phyloP scores from a whole-genome alignment of 2,888 invertebrate species.

The Pandemis corylana region DNA sequence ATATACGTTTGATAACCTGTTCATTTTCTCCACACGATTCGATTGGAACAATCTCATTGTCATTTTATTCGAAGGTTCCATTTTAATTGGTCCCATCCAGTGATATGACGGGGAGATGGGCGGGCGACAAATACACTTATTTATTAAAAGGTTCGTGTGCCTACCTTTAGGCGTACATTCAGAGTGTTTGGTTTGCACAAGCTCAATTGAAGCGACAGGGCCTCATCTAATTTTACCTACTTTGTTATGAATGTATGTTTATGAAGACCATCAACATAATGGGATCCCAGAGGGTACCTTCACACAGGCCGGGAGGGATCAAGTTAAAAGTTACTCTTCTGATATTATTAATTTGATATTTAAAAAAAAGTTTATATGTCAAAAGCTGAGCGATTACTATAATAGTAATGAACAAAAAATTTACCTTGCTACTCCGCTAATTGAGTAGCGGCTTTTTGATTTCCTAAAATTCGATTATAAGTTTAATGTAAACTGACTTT shows the following conservation, averaged over 20 bases:
- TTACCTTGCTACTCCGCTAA: no score
- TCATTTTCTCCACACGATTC: no score
- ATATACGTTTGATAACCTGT: no score
- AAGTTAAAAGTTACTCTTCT: background rate
- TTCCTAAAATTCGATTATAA: conserved; percentile 20
- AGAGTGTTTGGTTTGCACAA: conserved; percentile 5
- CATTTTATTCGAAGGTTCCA: no score
- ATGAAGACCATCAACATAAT: conserved; percentile 32
- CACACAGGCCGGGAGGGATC: conserved; percentile 7
- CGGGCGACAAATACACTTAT: no score
- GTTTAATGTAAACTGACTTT: conserved; percentile 17
- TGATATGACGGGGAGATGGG: no score
- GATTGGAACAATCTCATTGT: no score
- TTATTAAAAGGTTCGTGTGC: background rate
- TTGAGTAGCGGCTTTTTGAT: no score
- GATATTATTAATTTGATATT: background rate
- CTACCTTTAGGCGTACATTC: background rate
- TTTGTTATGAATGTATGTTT: conserved; percentile 31
- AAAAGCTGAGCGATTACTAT: background rate
- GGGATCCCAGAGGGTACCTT: conserved; percentile 8
- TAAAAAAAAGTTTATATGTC: background rate
- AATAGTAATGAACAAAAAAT: no score
- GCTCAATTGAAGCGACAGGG: background rate
- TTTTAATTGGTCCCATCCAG: no score
- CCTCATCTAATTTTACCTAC: conserved; percentile 21